Conservation (phyloP, 2,888 invertebrate genomes). For the Lasius platythorax region DNA sequence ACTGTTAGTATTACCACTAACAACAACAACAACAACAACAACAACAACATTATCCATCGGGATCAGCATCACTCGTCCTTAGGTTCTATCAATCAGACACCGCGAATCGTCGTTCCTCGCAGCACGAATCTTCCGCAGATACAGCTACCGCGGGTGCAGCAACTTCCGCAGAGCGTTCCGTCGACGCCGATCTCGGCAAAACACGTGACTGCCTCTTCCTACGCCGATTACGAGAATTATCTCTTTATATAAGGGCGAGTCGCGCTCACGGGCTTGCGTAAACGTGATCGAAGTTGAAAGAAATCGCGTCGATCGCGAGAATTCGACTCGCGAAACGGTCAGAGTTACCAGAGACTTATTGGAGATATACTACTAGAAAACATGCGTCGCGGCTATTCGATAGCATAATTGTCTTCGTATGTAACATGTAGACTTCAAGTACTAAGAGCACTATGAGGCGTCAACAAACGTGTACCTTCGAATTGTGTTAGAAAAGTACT, state of each 20-base stretch:
- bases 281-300: neutral
- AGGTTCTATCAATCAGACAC: conserved; percentile 68
- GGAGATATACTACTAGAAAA: neutral
- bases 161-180: conserved; percentile 83
- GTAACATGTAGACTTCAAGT: conserved; percentile 21
- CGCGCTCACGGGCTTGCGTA: neutral
- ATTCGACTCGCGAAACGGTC: conserved; percentile 31
- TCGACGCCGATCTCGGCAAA: conserved; percentile 83
- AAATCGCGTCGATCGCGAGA: neutral
- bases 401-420: conserved; percentile 2
- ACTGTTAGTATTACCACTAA: conserved; percentile 83
- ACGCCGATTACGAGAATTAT: conserved; percentile 90
- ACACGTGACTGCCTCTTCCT: conserved; percentile 84
- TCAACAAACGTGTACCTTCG: conserved; percentile 23
- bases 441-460: conserved; percentile 16
- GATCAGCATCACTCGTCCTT: conserved; percentile 77
- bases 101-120: conserved; percentile 76
- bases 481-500: conserved; percentile 1
- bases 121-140: conserved; percentile 73
- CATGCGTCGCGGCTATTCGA: neutral
- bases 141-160: conserved; percentile 74
- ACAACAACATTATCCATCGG: conserved; percentile 77
- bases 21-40: conserved; percentile 77
- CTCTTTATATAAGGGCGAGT: conserved; percentile 87
- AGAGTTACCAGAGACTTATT: conserved; percentile 50